Evolutionary conservation across 2,888 invertebrate genomes (phyloP).

Genomic region (Leptothorax acervorum): DNA sequence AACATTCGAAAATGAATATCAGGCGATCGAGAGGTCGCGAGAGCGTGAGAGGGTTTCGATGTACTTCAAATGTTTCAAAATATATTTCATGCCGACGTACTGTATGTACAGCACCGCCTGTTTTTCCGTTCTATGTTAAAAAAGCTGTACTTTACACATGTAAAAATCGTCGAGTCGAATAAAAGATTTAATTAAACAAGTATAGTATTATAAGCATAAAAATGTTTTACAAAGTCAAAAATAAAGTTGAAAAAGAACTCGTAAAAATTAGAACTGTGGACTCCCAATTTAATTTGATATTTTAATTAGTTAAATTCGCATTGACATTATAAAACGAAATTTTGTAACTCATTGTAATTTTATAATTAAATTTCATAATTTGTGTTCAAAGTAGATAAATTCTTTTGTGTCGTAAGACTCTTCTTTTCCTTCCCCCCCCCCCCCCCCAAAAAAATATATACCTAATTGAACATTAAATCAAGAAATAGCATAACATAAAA

Average conservation of each 20-base stretch:
- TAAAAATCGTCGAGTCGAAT: neutral
- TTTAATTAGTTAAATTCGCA: neutral
- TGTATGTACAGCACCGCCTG: neutral
- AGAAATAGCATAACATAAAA: neutral
- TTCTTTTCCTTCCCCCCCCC: neutral
- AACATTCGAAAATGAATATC: conserved; percentile 69
- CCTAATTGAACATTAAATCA: neutral
- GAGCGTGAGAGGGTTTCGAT: conserved; percentile 48
- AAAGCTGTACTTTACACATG: neutral
- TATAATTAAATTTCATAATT: neutral
- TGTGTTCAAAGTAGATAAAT: neutral
- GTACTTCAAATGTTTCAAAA: conserved; percentile 43
- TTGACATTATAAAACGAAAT: neutral
- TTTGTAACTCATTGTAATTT: neutral
- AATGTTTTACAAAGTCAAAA: neutral
- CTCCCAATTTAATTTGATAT: neutral
- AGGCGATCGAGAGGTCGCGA: conserved; percentile 41
- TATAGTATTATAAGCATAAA: too few species aligned
- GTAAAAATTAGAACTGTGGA: neutral
- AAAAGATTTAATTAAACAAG: neutral
- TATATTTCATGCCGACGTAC: conserved; percentile 9
- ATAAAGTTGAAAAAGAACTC: neutral
- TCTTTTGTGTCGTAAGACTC: neutral
- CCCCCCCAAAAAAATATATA: neutral
- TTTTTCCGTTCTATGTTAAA: neutral